These are phyloP conservation scores for Drosophila ambigua DNA, from an alignment of 1,140 invertebrate genomes.

Conservation along the genomic window DNA sequence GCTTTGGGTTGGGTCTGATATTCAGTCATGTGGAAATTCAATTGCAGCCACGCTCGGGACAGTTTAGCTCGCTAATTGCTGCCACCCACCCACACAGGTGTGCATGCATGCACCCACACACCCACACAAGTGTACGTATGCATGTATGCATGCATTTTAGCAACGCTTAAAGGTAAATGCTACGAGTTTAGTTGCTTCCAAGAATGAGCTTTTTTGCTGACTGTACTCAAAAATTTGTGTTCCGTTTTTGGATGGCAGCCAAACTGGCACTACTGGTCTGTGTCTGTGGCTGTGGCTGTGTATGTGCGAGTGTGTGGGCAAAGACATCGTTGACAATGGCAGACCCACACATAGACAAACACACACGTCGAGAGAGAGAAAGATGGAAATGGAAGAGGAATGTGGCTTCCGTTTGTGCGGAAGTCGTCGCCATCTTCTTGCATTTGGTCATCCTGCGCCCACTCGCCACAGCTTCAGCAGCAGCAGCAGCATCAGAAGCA, in stretches of 20 bases:
- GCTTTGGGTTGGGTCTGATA: too few relatives aligned
- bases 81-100: conserved; percentile 33
- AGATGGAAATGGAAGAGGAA: conserved; percentile 32
- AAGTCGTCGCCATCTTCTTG: conserved; percentile 79
- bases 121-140: conserved; percentile 27
- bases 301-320: conserved; percentile 39
- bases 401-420: conserved; percentile 76
- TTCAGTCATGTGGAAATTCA: too few relatives aligned
- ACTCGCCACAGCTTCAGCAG: conserved; percentile 41
- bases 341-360: conserved; percentile 9
- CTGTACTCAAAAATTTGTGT: conserved; percentile 74
- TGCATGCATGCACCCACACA: not conserved
- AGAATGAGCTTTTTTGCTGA: conserved; percentile 70
- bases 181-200: conserved; percentile 26
- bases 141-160: conserved; percentile 3
- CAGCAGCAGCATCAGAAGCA: conserved; percentile 8
- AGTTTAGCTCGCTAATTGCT: conserved; percentile 51
- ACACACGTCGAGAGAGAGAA: conserved; percentile 32
- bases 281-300: conserved; percentile 16
- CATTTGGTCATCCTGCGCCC: conserved; percentile 79
- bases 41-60: too few relatives aligned
- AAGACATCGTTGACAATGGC: conserved; percentile 75
- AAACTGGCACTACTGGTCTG: conserved; percentile 33
- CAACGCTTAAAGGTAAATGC: too few relatives aligned
- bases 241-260: conserved; percentile 63